phyloP scores from a whole-genome alignment of 1,140 invertebrate genomes.

The Pectinophora gossypiella region DNA sequence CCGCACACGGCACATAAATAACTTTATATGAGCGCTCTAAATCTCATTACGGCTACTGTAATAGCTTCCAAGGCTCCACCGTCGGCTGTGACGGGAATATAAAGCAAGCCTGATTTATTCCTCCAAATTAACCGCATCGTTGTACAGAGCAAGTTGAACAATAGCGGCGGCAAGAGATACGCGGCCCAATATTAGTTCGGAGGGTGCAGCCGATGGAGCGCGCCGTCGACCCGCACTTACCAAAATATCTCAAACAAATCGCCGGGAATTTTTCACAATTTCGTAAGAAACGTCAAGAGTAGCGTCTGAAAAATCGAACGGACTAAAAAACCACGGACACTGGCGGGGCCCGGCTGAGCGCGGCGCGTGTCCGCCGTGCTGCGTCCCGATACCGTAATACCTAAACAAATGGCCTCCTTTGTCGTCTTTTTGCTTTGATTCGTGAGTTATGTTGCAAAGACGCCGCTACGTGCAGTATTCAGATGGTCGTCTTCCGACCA shows the following conservation, averaged over 20 bases:
- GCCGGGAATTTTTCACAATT: constrained; percentile 42
- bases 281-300: constrained; percentile 31
- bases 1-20: constrained; percentile 66
- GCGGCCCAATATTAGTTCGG: not conserved
- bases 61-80: constrained; percentile 66
- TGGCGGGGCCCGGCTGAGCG: constrained; percentile 6
- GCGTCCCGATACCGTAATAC: constrained; percentile 63
- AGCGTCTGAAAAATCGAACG: constrained; percentile 47
- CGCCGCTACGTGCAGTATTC: constrained; percentile 25
- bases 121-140: constrained; percentile 59
- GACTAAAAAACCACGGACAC: constrained; percentile 29
- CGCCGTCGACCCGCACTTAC: constrained; percentile 8
- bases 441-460: constrained; percentile 49
- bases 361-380: constrained; percentile 24
- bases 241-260: constrained; percentile 32
- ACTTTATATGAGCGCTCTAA: constrained; percentile 71
- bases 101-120: constrained; percentile 67
- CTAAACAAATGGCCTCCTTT: constrained; percentile 64
- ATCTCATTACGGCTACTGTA: constrained; percentile 69
- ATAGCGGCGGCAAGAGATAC: constrained; percentile 7
- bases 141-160: constrained; percentile 30
- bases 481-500: constrained; percentile 9
- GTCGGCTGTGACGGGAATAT: constrained; percentile 68
- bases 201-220: not conserved
- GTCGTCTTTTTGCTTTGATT: constrained; percentile 56